Evolutionary conservation across 2,113 vertebrate species (phyloP), one percentile per base, ranked within the genome.

Genomic region (Pica pica): DNA sequence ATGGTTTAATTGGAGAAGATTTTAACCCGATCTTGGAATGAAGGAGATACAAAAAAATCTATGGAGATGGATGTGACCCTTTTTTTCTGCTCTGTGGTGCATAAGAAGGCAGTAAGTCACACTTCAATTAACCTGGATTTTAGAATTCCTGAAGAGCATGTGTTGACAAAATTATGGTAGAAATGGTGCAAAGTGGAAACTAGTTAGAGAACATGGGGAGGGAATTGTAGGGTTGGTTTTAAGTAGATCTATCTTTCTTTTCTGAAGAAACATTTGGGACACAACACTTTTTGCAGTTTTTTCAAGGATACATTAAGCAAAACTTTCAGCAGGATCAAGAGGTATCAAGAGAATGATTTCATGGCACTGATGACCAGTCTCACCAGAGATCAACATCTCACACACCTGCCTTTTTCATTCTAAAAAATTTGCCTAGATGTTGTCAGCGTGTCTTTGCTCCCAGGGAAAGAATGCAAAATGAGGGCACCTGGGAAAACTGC

Each of bases 11-110:
- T 53, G 23, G 8, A 5, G 7, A 31, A 57, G 16, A 4, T 75
- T 84, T 91, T 19, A 82, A 65, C 5, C 8, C 26, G 42, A 3
- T 59, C 77, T 55, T 74, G 12, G 9, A 87, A 68, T 53, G 15
- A 84, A 87, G 8, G 6, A 65, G 4, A 47, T 37, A 23, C 4
- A 31, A 53, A 47, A 41, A 63, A 35, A 63, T 12, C 22, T 9
- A 44, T 7, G 1, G 37, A 22, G 7, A 20, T 46, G 10, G 6
- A 8, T 0, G 2, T 52, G 50, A 42, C 11, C 4, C 4, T 67
- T 83, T 87, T 81, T 13, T 18, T 79, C 37, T 77, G 76, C 6
- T 21, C 27, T 44, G 8, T 30, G 17, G 5, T 20, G 35, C 21
- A n/a, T 28, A 67, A 86, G 30, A 71, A 47, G 21, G 7, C 55